These are phyloP conservation scores for Enteromius fasciolatus DNA, from an alignment of 2,797 vertebrate genomes.

Conservation along the genomic window DNA sequence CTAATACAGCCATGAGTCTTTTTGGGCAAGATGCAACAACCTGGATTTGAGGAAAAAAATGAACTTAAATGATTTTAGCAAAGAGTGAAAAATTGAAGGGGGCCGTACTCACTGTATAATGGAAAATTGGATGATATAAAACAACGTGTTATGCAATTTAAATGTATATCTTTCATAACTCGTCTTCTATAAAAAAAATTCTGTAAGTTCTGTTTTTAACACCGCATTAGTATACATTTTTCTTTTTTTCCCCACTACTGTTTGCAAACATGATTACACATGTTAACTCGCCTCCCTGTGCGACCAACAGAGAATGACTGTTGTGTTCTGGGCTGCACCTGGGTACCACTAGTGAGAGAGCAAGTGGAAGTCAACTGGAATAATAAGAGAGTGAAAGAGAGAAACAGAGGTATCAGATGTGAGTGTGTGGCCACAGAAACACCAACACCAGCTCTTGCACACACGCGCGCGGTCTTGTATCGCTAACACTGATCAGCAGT, in stretches of 20 bases:
- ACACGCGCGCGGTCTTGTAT: background rate
- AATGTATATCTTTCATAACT: too few relatives aligned
- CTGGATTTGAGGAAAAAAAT: too few relatives aligned
- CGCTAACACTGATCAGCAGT: conserved; percentile 14
- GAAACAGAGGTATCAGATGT: conserved; percentile 30
- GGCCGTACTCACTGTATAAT: too few relatives aligned
- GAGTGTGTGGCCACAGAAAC: conserved; percentile 9
- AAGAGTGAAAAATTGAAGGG: too few relatives aligned
- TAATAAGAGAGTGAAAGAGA: conserved; percentile 10
- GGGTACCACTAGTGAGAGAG: conserved; percentile 24
- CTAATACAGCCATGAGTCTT: too few relatives aligned
- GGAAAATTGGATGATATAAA: too few relatives aligned
- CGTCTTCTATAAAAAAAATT: too few relatives aligned
- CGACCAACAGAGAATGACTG: background rate
- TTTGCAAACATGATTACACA: conserved; percentile 27
- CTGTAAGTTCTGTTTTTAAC: background rate
- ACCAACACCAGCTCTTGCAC: conserved; percentile 15
- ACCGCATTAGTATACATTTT: background rate
- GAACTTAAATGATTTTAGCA: too few relatives aligned
- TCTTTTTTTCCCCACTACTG: background rate
- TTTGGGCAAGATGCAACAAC: too few relatives aligned
- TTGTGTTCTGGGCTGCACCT: conserved; percentile 39
- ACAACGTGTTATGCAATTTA: too few relatives aligned
- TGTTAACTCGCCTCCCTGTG: background rate
- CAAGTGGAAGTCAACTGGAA: conserved; percentile 29